Evolutionary conservation across 2,888 invertebrate species (phyloP).

Genomic region (Marronus borbonicus): DNA sequence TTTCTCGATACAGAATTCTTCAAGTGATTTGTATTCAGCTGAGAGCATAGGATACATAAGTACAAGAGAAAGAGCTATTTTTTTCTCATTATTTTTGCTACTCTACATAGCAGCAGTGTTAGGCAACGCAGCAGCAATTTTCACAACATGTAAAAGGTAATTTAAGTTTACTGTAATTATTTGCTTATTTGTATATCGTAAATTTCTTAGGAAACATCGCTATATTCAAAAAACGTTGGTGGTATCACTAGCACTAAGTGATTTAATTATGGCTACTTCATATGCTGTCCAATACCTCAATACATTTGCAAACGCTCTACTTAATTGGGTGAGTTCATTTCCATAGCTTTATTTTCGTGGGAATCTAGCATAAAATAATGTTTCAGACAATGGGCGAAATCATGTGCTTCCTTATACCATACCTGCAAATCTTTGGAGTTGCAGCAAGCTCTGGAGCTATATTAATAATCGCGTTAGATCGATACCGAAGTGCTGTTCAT

Average conservation of each 20-base stretch:
- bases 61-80: constrained; percentile 54
- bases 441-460: constrained; percentile 73
- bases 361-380: constrained; percentile 37
- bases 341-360: background rate
- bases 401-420: constrained; percentile 72
- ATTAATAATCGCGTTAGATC: constrained; percentile 73
- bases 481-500: constrained; percentile 72
- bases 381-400: constrained; percentile 70
- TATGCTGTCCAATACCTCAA: constrained; percentile 64
- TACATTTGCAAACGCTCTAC: constrained; percentile 62
- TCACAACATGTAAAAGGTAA: constrained; percentile 58
- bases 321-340: constrained; percentile 65
- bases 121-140: constrained; percentile 59
- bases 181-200: background rate
- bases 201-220: constrained; percentile 69
- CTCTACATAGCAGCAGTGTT: constrained; percentile 55
- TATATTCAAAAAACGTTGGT: constrained; percentile 72
- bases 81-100: constrained; percentile 57
- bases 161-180: background rate
- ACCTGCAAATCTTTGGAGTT: constrained; percentile 71
- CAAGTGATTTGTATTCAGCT: background rate
- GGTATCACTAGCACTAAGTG: constrained; percentile 72
- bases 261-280: constrained; percentile 67
- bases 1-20: constrained; percentile 15
- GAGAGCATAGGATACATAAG: constrained; percentile 44